A percentile compares a stretch with the other conserved stretches of the same genome.
These are phyloP conservation scores for Asarcornis scutulata DNA, from an alignment of 2,113 vertebrate species.

Conservation along the genomic window DNA sequence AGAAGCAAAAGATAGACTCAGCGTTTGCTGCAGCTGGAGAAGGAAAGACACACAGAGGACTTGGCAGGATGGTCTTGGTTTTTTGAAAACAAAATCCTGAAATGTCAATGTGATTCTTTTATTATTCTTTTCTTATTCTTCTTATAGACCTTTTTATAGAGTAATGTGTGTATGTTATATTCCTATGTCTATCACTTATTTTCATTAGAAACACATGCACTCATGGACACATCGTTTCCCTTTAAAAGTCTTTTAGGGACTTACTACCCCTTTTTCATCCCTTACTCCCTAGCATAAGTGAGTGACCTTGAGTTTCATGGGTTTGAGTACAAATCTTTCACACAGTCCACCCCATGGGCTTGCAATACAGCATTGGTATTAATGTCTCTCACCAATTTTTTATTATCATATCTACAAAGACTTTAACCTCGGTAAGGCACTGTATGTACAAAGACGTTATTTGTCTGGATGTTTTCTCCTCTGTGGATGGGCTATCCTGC, in stretches of 20 bases:
- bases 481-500: neutral
- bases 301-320: constrained; percentile 26
- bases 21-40: neutral
- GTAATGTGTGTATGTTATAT: neutral
- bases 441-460: neutral
- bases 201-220: neutral
- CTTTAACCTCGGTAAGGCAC: neutral
- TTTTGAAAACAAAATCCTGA: neutral
- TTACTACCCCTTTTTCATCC: neutral
- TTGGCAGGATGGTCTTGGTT: neutral
- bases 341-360: neutral
- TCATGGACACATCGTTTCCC: neutral
- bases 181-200: neutral
- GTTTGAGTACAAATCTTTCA: constrained; percentile 35
- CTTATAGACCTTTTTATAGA: neutral
- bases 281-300: neutral
- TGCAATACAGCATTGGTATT: neutral
- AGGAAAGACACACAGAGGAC: neutral
- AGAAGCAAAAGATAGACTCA: neutral
- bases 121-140: neutral
- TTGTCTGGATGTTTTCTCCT: neutral
- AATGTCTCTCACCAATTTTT: neutral
- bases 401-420: neutral
- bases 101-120: neutral
- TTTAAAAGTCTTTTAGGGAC: neutral